Base-by-base conservation (phyloP, 1,140 invertebrate genomes). In the Ceratoteleas bidentatus region DNA sequence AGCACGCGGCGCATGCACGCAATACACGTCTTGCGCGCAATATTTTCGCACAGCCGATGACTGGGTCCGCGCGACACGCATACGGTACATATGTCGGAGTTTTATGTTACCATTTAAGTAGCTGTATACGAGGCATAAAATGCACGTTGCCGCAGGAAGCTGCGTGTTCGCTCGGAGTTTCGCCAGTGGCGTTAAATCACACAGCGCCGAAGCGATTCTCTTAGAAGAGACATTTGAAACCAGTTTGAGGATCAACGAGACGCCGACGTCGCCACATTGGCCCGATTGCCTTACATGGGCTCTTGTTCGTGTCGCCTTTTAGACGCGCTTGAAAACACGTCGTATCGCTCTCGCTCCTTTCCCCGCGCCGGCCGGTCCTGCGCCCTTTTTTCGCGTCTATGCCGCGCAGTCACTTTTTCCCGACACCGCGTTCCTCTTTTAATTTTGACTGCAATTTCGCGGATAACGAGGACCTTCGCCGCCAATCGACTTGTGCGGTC, bases 241-340 rank as follows among this genome's bases (percentile, higher is more conserved):
- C 88, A 90, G 88, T 90, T 84, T 83, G 78, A 85, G 85, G 81
- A 88, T 88, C 87, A 87, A 85, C 83, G 79, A 84, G 86, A 40
- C 84, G 76, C 79, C 74, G 76, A 72, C 79, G 77, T 81, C 83
- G 81, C 81, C 74, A 84, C 82, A 77, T 85, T 89, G 85, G 83
- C 83, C 87, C 85, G 87, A 87, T 87, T 87, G 73, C 89, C 89
- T 87, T 89, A 89, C 87, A 89, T 87, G 87, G 87, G 56, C 62
- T 84, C 85, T 66, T 38, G 69, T 84, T 87, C 84, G 83, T 78
- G 83, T 87, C 84, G 86, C 88, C 87, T 88, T 88, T 88, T 88
- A 88, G 83, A 87, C 85, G 78, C 65, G 62, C 58, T 80, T 81
- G 69, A 60, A 61, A 84, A 84, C 66, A 85, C 69, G 79, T 83